Conservation (phyloP, 2,888 invertebrate genomes). For the Bellardia bayeri region DNA sequence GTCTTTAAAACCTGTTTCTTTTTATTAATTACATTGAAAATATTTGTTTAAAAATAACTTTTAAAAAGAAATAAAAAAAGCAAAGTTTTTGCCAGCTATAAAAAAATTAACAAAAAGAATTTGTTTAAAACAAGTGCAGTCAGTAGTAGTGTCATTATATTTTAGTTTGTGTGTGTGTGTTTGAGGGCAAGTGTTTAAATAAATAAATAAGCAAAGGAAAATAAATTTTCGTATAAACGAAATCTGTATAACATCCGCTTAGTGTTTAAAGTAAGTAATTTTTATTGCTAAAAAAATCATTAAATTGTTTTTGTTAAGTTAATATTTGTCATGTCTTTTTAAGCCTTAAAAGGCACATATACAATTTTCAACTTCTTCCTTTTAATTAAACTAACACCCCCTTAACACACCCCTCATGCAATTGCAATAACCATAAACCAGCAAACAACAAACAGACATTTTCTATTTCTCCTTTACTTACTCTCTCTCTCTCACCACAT, state of each 20-base stretch:
- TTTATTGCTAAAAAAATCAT: conserved; percentile 40
- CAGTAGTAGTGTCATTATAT: background rate
- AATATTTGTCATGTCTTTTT: background rate
- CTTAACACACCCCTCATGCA: background rate
- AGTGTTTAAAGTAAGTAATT: conserved; percentile 52
- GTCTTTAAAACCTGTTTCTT: conserved; percentile 21
- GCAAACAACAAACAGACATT: background rate
- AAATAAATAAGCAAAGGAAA: background rate
- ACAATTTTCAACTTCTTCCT: conserved; percentile 11
- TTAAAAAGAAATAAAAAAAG: background rate
- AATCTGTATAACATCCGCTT: background rate
- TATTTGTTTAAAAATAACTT: conserved; percentile 38
- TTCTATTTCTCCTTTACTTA: conserved; percentile 1
- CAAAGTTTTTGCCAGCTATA: background rate
- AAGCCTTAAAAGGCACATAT: conserved; percentile 1
- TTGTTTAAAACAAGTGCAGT: conserved; percentile 42
- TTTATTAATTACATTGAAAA: conserved; percentile 8
- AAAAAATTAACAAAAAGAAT: conserved; percentile 21
- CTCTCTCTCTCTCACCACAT: background rate
- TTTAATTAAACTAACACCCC: conserved; percentile 38
- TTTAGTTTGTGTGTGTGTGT: background rate
- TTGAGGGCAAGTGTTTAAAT: conserved; percentile 24
- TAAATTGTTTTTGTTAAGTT: conserved; percentile 16
- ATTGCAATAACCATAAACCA: background rate
- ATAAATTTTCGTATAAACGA: background rate